Percentiles rank a stretch among this genome's conserved stretches.
These are phyloP conservation scores for Caenorhabditis auriculariae DNA, from an alignment of 2,888 invertebrate species.

Conservation along the genomic window DNA sequence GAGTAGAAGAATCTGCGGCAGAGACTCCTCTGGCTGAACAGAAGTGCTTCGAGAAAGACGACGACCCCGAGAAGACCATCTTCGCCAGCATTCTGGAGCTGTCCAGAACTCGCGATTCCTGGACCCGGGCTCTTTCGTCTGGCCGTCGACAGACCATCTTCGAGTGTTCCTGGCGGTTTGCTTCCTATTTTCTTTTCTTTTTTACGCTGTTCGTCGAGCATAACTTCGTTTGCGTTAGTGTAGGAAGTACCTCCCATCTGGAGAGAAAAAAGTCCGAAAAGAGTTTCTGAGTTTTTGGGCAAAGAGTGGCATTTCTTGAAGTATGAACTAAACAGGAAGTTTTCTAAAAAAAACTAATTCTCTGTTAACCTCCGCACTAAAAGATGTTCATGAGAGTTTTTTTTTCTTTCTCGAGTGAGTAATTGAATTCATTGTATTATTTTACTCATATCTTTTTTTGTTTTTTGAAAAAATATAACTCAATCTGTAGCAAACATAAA, in stretches of 20 bases:
- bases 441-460: too few species aligned
- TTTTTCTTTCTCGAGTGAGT: too few species aligned
- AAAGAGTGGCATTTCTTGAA: background rate
- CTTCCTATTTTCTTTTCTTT: background rate
- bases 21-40: slow-evolving; percentile 3
- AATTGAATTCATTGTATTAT: too few species aligned
- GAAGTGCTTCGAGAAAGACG: slow-evolving; percentile 3
- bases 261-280: background rate
- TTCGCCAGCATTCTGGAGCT: slow-evolving; percentile 29
- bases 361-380: too few species aligned
- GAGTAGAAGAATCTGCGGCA: slow-evolving; percentile 11
- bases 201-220: slow-evolving; percentile 4
- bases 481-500: too few species aligned
- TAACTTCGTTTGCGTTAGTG: too few species aligned
- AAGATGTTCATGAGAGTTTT: too few species aligned
- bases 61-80: slow-evolving; percentile 24
- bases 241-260: too few species aligned
- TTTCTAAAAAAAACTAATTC: too few species aligned
- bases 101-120: slow-evolving; percentile 21
- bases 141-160: too few species aligned
- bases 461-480: too few species aligned
- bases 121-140: too few species aligned
- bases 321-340: background rate
- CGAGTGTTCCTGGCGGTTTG: slow-evolving; percentile 41
- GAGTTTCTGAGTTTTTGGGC: background rate